These are phyloP conservation scores for Alcedo atthis DNA, from an alignment of 2,797 vertebrate genomes.

Conservation along the genomic window DNA sequence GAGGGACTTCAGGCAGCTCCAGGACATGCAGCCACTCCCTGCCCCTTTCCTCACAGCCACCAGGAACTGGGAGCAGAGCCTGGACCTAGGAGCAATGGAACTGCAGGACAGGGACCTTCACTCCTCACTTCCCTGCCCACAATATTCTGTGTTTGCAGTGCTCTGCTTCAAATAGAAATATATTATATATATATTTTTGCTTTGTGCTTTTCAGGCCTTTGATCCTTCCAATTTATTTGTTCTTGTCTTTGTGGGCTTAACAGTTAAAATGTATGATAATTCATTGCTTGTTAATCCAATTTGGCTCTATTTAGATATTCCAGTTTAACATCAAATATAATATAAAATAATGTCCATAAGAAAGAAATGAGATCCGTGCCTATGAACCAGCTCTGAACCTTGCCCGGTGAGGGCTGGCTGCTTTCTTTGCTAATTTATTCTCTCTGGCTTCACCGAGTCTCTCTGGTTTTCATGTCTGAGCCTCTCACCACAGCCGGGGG, in stretches of 20 bases:
- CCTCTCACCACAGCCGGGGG: accelerated
- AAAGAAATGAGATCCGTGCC: not conserved
- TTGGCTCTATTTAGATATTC: constrained; percentile 52
- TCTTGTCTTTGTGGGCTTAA: constrained; percentile 44
- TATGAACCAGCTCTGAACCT: not conserved
- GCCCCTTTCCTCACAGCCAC: not conserved
- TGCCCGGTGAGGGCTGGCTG: not conserved
- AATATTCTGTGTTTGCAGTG: not conserved
- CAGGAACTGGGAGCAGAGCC: accelerated
- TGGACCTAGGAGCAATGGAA: accelerated
- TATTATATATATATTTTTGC: not conserved
- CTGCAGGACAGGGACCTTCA: accelerated
- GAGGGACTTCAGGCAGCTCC: not conserved
- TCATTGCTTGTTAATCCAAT: constrained; percentile 54
- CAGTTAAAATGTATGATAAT: constrained; percentile 31
- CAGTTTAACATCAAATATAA: constrained; percentile 42
- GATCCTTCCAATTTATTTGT: constrained; percentile 58
- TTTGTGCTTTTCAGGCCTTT: constrained; percentile 23
- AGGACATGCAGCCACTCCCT: accelerated
- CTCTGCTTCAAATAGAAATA: not conserved
- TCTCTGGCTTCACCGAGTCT: not conserved
- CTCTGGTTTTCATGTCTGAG: accelerated
- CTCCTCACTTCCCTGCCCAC: not conserved
- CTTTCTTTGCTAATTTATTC: not conserved
- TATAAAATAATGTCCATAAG: constrained; percentile 29